Evolutionary conservation across 2,888 invertebrate species (phyloP), one percentile per base, ranked within the genome.

Genomic region (Metallyticus violacea): DNA sequence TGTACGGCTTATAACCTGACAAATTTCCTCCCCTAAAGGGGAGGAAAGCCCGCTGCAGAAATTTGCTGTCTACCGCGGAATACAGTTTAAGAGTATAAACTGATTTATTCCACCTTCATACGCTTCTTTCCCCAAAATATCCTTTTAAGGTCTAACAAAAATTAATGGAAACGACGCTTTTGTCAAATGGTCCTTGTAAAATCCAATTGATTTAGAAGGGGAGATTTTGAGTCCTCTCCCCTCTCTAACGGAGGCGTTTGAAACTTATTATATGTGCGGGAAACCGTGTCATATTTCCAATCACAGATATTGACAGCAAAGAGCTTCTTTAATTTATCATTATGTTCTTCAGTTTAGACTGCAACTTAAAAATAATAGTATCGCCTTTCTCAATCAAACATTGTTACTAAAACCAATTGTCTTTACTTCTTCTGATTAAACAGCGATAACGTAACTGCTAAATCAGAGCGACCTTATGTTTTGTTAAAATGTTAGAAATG

Each of bases 1-100:
- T 82, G 27, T 82, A 82, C 62, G 40, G 82, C 62, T 82, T 82
- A 62, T 76, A 27, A 82, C 62, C 62, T 82, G 82, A 82, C 82
- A 82, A 82, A 82, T 27, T 25, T 82, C 27, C 26, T 7, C 76
- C n/a, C 76, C 6, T 6, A 76, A 82, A 25, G 81, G n/a, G n/a
- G n/a, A n/a, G n/a, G n/a, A n/a, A n/a, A 62, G 40, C 40, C 40
- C 22, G 40, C 9, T 22, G 40, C 40, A 62, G 15, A 62, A 62
- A 62, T 62, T 62, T 62, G 40, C 40, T 62, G 40, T 62, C 40
- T 62, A 62, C 15, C 15, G 22, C 22, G 1, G 40, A 62, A 62
- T 22, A 62, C 15, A 62, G 40, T 62, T 15, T 62, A 62, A 62
- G 40, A 62, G 40, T 62, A 62, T 62, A 62, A 62, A 62, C 40